A percentile compares a stretch with the other conserved stretches of the same genome.
These are phyloP conservation scores for Sus scrofa DNA, from an alignment of 2,113 vertebrate species.

Conservation along the genomic window DNA sequence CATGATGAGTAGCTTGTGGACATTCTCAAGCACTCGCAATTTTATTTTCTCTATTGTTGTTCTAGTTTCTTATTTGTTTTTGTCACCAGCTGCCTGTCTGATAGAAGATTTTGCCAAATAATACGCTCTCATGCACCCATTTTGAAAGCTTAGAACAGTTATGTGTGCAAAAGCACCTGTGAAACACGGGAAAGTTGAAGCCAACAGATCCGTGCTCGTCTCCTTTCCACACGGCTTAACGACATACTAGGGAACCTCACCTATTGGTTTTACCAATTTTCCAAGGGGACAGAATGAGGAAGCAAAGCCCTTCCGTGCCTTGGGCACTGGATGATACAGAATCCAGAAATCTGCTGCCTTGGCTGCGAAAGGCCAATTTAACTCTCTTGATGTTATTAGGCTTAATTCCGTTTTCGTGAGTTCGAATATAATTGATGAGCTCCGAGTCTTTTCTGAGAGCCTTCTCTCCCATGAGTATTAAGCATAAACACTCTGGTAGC, in stretches of 20 bases:
- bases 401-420: background rate
- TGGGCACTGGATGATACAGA: background rate
- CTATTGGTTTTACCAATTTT: background rate
- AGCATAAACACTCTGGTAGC: background rate
- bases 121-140: constrained; percentile 9
- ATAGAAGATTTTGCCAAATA: background rate
- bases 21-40: background rate
- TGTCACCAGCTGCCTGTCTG: background rate
- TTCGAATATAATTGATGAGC: too few relatives aligned
- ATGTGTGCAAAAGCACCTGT: background rate
- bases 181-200: background rate
- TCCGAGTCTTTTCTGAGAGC: too few relatives aligned
- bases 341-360: background rate
- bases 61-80: background rate
- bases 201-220: background rate
- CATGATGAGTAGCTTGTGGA: background rate
- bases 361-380: background rate
- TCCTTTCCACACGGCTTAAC: background rate
- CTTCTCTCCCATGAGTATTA: background rate
- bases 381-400: background rate
- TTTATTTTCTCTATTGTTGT: background rate
- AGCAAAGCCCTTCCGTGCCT: background rate
- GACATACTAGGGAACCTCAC: background rate
- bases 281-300: background rate
- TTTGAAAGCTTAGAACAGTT: constrained; percentile 35